Conservation (phyloP, 2,888 invertebrate species). For the Unio pictorum region DNA sequence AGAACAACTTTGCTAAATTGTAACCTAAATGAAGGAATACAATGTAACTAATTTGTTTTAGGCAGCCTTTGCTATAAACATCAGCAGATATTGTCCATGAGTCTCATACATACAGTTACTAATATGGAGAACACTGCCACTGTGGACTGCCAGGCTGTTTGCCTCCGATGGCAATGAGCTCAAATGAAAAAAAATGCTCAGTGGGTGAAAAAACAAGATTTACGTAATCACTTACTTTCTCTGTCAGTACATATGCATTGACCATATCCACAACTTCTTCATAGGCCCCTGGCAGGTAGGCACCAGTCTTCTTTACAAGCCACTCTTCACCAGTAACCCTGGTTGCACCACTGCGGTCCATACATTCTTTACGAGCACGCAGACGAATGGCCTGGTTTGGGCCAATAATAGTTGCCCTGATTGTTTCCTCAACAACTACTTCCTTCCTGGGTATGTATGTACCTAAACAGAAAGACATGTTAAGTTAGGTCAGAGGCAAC, state of each 20-base stretch:
- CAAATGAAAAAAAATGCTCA: no score
- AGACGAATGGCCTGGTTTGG: conserved; percentile 73
- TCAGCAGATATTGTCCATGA: no score
- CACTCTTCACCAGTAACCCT: conserved; percentile 73
- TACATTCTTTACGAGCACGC: conserved; percentile 72
- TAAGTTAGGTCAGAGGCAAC: background rate
- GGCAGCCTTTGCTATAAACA: no score
- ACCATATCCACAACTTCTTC: conserved; percentile 74
- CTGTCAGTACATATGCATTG: conserved; percentile 73
- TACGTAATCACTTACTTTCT: conserved; percentile 66
- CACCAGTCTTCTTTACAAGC: conserved; percentile 73
- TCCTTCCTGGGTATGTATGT: conserved; percentile 74
- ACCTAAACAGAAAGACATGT: conserved; percentile 37
- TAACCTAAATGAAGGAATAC: no score
- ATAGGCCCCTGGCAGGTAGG: conserved; percentile 74
- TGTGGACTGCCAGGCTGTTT: no score
- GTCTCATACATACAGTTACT: no score
- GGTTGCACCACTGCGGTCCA: conserved; percentile 62
- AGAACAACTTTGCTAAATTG: no score
- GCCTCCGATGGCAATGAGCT: no score
- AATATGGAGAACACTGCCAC: no score
- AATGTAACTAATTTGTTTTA: no score
- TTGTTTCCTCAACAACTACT: conserved; percentile 71
- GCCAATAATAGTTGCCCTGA: conserved; percentile 71
- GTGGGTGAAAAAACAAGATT: background rate